These are phyloP conservation scores for Anolis carolinensis DNA, from an alignment of 2,113 vertebrate genomes.

Conservation along the genomic window DNA sequence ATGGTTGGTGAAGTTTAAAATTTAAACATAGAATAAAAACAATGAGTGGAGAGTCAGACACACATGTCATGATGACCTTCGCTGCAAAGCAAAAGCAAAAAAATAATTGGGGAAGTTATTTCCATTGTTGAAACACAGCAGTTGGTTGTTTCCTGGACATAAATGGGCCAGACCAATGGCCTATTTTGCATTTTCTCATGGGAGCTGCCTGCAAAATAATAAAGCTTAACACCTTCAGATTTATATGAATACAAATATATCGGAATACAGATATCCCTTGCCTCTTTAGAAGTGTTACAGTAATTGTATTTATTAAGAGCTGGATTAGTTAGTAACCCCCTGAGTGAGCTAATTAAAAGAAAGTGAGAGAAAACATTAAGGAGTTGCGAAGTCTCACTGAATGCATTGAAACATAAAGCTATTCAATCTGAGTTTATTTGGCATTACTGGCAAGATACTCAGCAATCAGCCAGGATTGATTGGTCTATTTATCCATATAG, in stretches of 20 bases:
- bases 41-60: constrained; percentile 2
- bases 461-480: neutral
- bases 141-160: constrained; percentile 4
- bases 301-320: constrained; percentile 21
- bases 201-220: neutral
- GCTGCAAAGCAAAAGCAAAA: neutral
- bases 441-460: neutral
- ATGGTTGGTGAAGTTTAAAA: constrained; percentile 46
- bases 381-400: neutral
- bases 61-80: constrained; percentile 26
- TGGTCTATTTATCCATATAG: too few relatives aligned
- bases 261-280: constrained; percentile 21
- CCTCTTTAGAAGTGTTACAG: neutral
- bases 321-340: neutral
- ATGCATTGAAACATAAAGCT: constrained; percentile 17
- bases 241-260: constrained; percentile 10
- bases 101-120: constrained; percentile 38
- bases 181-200: neutral
- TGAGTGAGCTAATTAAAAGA: neutral
- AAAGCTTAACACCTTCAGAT: constrained; percentile 13
- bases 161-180: neutral
- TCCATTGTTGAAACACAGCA: constrained; percentile 26
- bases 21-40: constrained; percentile 37
- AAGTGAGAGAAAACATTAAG: constrained; percentile 13
- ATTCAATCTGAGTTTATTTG: neutral